Conservation (phyloP, 2,113 vertebrate species). For the Cinclus cinclus region DNA sequence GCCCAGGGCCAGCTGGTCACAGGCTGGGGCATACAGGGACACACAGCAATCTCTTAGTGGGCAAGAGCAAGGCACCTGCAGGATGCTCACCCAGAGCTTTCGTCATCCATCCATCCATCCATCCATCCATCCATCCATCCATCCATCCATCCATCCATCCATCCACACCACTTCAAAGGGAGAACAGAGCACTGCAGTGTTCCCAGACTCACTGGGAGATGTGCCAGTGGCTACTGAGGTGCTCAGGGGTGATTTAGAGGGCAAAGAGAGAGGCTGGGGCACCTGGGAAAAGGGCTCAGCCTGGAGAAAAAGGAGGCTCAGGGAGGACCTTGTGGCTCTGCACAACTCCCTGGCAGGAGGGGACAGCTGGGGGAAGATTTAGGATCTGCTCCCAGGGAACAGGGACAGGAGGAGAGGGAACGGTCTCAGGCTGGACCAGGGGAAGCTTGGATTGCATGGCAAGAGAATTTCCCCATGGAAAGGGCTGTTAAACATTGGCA, state of each 20-base stretch:
- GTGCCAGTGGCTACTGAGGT: neutral
- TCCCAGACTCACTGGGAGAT: neutral
- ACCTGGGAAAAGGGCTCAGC: no score
- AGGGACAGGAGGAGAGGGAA: neutral
- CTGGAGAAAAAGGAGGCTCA: neutral
- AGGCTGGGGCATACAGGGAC: slow-evolving; percentile 64
- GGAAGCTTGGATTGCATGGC: neutral
- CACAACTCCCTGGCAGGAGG: neutral
- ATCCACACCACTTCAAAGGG: no score
- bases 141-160: neutral
- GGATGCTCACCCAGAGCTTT: no score
- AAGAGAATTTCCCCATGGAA: accelerated
- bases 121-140: neutral
- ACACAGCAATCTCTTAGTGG: neutral
- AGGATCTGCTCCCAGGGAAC: neutral
- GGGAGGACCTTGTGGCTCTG: neutral
- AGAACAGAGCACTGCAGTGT: accelerated
- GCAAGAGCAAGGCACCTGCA: no score
- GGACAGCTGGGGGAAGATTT: accelerated
- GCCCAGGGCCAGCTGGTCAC: slow-evolving; percentile 94
- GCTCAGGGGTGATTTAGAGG: neutral
- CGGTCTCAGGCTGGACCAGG: accelerated
- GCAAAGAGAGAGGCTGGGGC: neutral
- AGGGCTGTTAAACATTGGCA: accelerated
- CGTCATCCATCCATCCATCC: neutral